Evolutionary conservation across 2,888 invertebrate species (phyloP).

Genomic region (Leucania comma): DNA sequence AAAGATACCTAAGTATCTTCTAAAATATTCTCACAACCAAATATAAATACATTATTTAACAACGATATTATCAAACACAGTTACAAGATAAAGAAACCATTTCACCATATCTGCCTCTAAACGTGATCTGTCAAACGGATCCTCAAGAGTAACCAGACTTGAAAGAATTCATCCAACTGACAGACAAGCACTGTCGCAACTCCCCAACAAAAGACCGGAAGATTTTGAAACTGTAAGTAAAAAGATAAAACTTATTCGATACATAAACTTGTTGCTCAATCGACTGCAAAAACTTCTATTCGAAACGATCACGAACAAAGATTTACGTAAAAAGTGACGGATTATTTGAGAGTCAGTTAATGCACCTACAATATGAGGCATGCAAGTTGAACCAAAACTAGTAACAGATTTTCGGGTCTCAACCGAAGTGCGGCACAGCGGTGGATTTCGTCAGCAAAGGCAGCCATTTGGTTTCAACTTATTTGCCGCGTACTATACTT

Average conservation of each 20-base stretch:
- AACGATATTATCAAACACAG: too few species aligned
- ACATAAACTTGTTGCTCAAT: constrained; percentile 54
- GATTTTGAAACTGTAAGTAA: constrained; percentile 57
- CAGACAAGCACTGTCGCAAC: constrained; percentile 28
- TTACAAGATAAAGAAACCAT: not conserved
- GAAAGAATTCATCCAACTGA: not conserved
- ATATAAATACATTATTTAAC: too few species aligned
- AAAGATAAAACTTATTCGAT: constrained; percentile 40
- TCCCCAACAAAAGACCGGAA: constrained; percentile 54
- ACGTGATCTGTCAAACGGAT: constrained; percentile 4
- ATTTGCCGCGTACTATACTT: not conserved
- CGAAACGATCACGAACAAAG: constrained; percentile 55
- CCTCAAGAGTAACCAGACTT: constrained; percentile 18
- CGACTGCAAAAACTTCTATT: constrained; percentile 50
- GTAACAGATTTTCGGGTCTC: too few species aligned
- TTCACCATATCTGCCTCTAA: not conserved
- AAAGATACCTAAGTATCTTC: too few species aligned
- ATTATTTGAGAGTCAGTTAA: constrained; percentile 10
- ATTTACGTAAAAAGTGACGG: constrained; percentile 61
- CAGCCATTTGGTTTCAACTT: too few species aligned
- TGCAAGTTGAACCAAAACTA: too few species aligned
- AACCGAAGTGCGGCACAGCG: too few species aligned
- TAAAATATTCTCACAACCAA: too few species aligned
- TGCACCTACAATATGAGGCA: not conserved
- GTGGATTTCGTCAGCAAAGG: too few species aligned